Base-by-base conservation (phyloP, 2,888 invertebrate genomes). In the Agrotis ipsilon region DNA sequence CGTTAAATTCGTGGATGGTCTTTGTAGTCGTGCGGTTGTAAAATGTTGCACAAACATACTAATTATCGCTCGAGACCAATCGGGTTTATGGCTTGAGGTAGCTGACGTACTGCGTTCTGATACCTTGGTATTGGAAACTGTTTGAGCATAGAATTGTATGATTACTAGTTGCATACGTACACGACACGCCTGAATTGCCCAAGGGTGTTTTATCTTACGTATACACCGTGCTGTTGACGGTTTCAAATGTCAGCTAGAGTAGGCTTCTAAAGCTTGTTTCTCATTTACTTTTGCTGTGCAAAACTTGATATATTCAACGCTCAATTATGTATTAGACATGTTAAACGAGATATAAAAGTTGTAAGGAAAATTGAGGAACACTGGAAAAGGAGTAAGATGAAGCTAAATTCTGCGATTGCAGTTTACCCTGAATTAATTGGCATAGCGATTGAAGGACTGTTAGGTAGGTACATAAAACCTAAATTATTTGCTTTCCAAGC, bases 1-100 rank as follows among this genome's bases (percentile, higher is more conserved):
- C 78, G 81, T 81, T 72, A 77, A 83, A 81, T 68, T 77, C 59
- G 21, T 72, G 70, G 79, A 68, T 70, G 55, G 64, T 75, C 78
- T 83, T 73, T 78, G 83, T 81, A 85, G 83, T 74, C 68, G 75
- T 74, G 77, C 71, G 64, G 66, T 65, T 72, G 78, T 84, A 83
- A 84, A 83, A 78, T 71, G 76, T 79, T 78, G 72, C 71, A 79
- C 78, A 84, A 82, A 80, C 84, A 85, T 74, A 71, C 69, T 78
- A 78, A 86, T 86, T 82, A 85, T 72, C 68, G 70, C n/a, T 70
- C 68, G 79, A 58, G 71, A 75, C 78, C 76, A 77, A 83, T 85
- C 68, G 68, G 64, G 69, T 74, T 84, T 75, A 76, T 60, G 68
- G 54, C 62, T 32, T 49, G 65, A 72, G 49, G 68, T 70, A 72